A percentile compares a stretch with the other conserved stretches of the same genome.
Conservation (phyloP, 2,113 vertebrate species). For the Leucoraja erinaceus region DNA sequence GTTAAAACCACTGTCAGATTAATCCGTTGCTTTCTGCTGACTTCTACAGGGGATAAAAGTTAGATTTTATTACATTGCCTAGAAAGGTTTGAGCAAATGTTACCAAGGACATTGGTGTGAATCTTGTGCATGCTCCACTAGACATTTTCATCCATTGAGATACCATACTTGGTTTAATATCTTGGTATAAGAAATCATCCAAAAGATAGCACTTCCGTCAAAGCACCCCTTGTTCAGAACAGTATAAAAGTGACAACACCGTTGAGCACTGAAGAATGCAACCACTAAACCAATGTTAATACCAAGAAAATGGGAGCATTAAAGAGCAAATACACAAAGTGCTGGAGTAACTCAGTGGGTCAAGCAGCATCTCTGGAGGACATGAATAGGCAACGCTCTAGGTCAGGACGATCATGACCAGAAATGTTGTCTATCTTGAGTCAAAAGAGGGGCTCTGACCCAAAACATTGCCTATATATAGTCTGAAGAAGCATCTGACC, state of each 20-base stretch:
- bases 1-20: not conserved
- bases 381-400: too few species aligned
- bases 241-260: not conserved
- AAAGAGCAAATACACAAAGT: not conserved
- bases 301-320: not conserved
- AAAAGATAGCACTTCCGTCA: not conserved
- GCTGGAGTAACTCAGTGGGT: not conserved
- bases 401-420: too few species aligned
- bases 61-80: not conserved
- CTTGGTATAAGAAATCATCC: not conserved
- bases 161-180: not conserved
- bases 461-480: too few species aligned
- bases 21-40: not conserved
- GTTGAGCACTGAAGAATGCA: not conserved
- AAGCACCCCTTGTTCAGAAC: not conserved
- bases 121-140: not conserved
- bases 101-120: not conserved
- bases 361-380: too few species aligned
- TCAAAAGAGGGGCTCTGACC: too few species aligned
- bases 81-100: too few species aligned
- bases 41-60: not conserved
- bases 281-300: not conserved
- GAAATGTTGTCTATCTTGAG: too few species aligned
- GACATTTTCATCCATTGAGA: not conserved
- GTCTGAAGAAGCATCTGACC: too few species aligned